Percentiles rank a stretch among this genome's conserved stretches.
phyloP scores from a whole-genome alignment of 2,113 vertebrate species.

The Pollimyrus isidori region DNA sequence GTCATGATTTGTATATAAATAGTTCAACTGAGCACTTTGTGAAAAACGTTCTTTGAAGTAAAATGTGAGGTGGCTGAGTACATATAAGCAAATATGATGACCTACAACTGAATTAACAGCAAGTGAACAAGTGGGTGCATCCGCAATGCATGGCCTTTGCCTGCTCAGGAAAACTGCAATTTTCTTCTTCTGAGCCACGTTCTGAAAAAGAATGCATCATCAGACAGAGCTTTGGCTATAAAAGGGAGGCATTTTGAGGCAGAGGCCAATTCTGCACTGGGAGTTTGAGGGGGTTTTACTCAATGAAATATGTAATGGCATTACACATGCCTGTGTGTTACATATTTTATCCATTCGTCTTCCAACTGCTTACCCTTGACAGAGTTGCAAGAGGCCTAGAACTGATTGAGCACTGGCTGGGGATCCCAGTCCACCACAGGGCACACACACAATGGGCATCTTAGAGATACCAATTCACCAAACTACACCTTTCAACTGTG shows the following conservation, averaged over 20 bases:
- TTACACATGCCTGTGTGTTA: neutral
- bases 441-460: neutral
- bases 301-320: neutral
- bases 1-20: neutral
- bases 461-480: neutral
- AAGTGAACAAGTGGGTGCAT: neutral
- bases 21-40: neutral
- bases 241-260: neutral
- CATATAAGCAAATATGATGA: neutral
- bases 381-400: neutral
- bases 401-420: neutral
- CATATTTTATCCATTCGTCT: neutral
- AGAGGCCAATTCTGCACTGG: neutral
- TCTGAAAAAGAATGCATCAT: neutral
- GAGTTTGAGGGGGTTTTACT: neutral
- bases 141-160: neutral
- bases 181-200: neutral
- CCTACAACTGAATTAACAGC: neutral
- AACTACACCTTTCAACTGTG: neutral
- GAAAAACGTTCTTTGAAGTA: neutral
- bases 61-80: neutral
- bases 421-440: neutral
- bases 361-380: neutral
- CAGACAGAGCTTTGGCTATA: neutral
- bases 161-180: neutral